These are phyloP conservation scores for Drosophila nr. fundita DNA, from an alignment of 2,888 invertebrate genomes.

Conservation along the genomic window DNA sequence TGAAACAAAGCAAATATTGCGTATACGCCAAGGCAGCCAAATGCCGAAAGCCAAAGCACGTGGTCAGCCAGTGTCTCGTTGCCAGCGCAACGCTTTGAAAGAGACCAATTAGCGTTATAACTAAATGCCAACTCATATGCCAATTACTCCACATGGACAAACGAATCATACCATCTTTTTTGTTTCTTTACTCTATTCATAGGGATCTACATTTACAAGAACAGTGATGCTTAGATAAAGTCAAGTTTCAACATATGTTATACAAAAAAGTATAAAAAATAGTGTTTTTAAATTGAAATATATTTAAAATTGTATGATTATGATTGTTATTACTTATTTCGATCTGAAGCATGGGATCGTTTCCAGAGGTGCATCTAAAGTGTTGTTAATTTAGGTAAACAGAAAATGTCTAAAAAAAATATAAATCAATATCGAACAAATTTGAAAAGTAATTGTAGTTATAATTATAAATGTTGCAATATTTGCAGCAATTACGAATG, in stretches of 20 bases:
- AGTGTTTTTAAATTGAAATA: background rate
- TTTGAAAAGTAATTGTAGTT: background rate
- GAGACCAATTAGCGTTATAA: constrained; percentile 67
- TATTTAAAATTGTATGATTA: background rate
- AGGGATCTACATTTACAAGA: background rate
- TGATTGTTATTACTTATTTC: background rate
- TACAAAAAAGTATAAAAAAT: background rate
- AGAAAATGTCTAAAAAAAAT: background rate
- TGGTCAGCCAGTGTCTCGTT: constrained; percentile 57
- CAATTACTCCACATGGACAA: constrained; percentile 24
- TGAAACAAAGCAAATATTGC: constrained; percentile 67
- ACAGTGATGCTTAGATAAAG: background rate
- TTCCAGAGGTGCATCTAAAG: background rate
- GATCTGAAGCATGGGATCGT: background rate
- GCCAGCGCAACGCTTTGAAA: constrained; percentile 59
- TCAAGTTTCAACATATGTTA: background rate
- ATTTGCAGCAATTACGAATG: constrained; percentile 20
- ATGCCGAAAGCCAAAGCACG: constrained; percentile 37
- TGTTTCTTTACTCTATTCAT: background rate
- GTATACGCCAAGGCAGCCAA: constrained; percentile 63
- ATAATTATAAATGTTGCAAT: constrained; percentile 1
- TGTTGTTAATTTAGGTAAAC: background rate
- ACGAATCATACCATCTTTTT: background rate
- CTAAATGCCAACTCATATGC: constrained; percentile 24
- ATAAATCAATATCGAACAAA: too few species aligned